phyloP scores from a whole-genome alignment of 2,113 vertebrate species.

The Eptesicus fuscus region DNA sequence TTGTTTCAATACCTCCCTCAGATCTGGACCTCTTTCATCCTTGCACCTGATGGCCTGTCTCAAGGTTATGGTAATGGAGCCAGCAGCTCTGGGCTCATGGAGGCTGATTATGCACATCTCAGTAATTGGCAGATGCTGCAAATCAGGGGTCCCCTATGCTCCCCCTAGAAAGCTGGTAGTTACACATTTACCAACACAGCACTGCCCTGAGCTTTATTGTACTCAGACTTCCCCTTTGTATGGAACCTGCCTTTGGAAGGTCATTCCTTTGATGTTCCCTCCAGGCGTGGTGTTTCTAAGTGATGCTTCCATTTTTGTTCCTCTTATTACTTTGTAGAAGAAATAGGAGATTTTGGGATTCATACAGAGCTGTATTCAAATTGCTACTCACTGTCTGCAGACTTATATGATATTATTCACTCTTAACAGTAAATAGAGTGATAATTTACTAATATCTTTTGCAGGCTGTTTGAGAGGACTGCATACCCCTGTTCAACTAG shows the following conservation, averaged over 20 bases:
- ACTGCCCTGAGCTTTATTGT: background rate
- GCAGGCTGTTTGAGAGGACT: background rate
- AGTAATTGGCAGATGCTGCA: background rate
- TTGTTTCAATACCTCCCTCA: background rate
- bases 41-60: background rate
- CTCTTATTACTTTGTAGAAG: background rate
- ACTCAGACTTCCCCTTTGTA: background rate
- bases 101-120: background rate
- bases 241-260: background rate
- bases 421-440: background rate
- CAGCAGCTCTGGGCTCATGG: background rate
- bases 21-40: background rate
- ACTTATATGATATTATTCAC: background rate
- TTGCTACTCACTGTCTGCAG: background rate
- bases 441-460: background rate
- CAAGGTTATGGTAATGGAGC: background rate
- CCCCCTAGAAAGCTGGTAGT: background rate
- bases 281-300: background rate
- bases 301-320: background rate
- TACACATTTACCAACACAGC: background rate
- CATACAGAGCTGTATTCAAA: background rate
- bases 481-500: rapidly evolving
- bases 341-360: background rate
- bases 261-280: background rate
- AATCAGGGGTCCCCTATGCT: background rate